phyloP scores from a whole-genome alignment of 2,888 invertebrate genomes.

The Sicus ferrugineus region DNA sequence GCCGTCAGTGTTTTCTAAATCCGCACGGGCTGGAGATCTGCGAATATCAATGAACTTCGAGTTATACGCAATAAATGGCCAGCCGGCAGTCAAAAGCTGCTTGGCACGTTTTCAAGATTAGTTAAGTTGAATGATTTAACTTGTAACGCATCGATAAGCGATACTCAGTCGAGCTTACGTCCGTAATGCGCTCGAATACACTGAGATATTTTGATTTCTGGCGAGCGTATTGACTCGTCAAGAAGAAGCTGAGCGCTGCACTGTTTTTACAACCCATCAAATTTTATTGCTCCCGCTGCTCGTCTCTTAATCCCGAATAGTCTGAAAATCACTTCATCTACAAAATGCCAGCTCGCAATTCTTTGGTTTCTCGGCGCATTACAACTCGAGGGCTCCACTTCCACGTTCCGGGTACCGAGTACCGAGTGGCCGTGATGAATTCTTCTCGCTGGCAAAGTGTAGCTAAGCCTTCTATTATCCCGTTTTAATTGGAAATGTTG shows the following conservation, averaged over 20 bases:
- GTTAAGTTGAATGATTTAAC: neutral
- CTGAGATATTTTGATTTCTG: too few species aligned
- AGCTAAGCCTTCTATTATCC: slow-evolving; percentile 26
- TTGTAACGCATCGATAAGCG: neutral
- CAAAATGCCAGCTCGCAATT: too few species aligned
- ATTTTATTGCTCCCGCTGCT: neutral
- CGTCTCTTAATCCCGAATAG: neutral
- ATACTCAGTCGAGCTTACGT: too few species aligned
- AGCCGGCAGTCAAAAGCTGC: neutral
- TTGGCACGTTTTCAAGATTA: slow-evolving; percentile 5
- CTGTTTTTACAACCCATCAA: slow-evolving; percentile 1
- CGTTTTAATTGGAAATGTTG: slow-evolving; percentile 33
- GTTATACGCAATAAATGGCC: neutral
- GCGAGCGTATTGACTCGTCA: neutral
- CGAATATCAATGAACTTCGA: neutral
- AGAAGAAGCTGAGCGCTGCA: neutral
- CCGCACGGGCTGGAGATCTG: neutral
- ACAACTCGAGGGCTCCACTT: too few species aligned
- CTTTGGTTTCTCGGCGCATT: too few species aligned
- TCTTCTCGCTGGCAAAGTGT: slow-evolving; percentile 3
- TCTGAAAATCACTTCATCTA: slow-evolving; percentile 11
- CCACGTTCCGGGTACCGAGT: neutral
- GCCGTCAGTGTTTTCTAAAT: too few species aligned
- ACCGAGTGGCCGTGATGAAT: slow-evolving; percentile 14
- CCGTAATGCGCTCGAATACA: too few species aligned